Percentiles rank a stretch among this genome's conserved stretches.
phyloP scores from a whole-genome alignment of 2,888 invertebrate genomes.

The Heteromurus nitidus region DNA sequence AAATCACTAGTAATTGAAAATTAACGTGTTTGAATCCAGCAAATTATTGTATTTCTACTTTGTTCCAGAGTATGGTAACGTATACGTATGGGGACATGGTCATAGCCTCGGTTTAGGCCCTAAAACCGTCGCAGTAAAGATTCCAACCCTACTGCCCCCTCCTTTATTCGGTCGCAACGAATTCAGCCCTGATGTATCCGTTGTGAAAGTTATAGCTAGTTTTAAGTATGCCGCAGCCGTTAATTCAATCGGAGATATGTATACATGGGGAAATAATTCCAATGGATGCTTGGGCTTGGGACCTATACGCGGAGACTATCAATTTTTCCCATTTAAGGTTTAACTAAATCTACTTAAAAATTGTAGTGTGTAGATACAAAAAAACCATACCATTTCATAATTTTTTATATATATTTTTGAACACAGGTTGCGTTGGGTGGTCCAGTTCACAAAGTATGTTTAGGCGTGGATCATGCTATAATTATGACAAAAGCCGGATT shows the following conservation, averaged over 20 bases:
- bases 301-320: conserved; percentile 75
- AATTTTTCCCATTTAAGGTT: conserved; percentile 69
- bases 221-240: conserved; percentile 87
- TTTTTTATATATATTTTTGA: neutral
- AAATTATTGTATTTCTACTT: conserved; percentile 25
- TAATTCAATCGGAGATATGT: conserved; percentile 88
- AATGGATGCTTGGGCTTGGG: conserved; percentile 90
- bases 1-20: no score
- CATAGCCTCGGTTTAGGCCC: conserved; percentile 91
- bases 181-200: conserved; percentile 83
- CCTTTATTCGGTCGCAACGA: conserved; percentile 90
- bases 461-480: conserved; percentile 91
- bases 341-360: no score
- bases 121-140: conserved; percentile 80
- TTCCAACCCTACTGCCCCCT: conserved; percentile 85
- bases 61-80: conserved; percentile 85
- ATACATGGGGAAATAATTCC: conserved; percentile 93
- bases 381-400: neutral
- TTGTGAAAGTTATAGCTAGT: conserved; percentile 83
- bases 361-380: no score
- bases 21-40: no score
- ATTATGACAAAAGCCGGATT: conserved; percentile 80
- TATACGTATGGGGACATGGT: conserved; percentile 96
- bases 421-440: conserved; percentile 83
- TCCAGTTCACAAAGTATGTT: conserved; percentile 83